phyloP scores from a whole-genome alignment of 2,888 invertebrate species.

The Papilio protenor region DNA sequence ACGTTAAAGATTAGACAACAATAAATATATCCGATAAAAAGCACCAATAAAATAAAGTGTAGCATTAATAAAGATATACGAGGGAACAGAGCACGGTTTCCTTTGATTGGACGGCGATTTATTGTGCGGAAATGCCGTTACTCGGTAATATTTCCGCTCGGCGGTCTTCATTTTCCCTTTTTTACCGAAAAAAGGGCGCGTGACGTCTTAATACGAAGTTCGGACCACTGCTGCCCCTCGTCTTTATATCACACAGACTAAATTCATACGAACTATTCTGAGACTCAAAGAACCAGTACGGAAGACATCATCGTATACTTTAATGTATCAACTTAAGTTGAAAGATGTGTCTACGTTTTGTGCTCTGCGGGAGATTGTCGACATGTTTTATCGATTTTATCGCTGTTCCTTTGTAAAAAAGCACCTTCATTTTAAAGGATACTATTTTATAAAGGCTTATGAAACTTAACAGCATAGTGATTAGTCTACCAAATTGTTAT shows the following conservation, averaged over 20 bases:
- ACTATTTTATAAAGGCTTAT: neutral
- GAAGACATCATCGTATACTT: slow-evolving; percentile 5
- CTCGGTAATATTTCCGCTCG: slow-evolving; percentile 83
- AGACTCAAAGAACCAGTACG: slow-evolving; percentile 28
- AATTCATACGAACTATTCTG: slow-evolving; percentile 12
- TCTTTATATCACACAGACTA: slow-evolving; percentile 33
- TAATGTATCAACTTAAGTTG: neutral
- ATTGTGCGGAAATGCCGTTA: slow-evolving; percentile 84
- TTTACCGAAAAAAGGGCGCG: slow-evolving; percentile 83
- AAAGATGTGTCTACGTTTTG: neutral
- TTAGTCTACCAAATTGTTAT: neutral
- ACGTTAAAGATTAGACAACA: slow-evolving; percentile 67
- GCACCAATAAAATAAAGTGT: slow-evolving; percentile 81
- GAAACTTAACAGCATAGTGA: neutral
- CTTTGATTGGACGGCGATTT: slow-evolving; percentile 84
- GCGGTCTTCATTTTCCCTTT: slow-evolving; percentile 82
- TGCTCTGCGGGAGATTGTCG: slow-evolving; percentile 28
- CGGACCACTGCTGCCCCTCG: slow-evolving; percentile 51
- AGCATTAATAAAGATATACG: slow-evolving; percentile 82
- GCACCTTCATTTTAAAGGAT: neutral
- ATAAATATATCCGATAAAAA: slow-evolving; percentile 77
- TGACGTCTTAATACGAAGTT: slow-evolving; percentile 79
- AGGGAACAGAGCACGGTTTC: slow-evolving; percentile 69
- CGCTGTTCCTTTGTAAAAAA: slow-evolving; percentile 8
- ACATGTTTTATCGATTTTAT: slow-evolving; percentile 24